phyloP scores from a whole-genome alignment of 2,797 vertebrate genomes.

The Phalloptychus januarius region DNA sequence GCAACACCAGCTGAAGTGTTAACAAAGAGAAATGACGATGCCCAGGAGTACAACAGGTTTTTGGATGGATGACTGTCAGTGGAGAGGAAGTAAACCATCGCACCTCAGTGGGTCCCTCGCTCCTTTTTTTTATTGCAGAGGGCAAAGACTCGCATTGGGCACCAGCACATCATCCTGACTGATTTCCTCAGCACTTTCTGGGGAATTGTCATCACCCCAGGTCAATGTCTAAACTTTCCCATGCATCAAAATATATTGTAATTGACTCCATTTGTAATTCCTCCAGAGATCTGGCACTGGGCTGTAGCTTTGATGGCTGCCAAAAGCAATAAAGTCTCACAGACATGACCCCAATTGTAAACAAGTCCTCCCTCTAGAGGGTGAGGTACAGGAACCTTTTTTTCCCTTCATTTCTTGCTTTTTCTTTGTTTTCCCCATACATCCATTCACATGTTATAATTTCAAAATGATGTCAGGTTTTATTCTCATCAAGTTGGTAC shows the following conservation, averaged over 20 bases:
- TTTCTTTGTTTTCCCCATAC: neutral
- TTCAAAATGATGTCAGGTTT: neutral
- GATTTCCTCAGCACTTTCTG: constrained; percentile 68
- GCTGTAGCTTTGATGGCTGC: constrained; percentile 72
- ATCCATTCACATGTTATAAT: neutral
- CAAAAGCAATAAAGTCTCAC: constrained; percentile 78
- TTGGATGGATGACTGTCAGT: constrained; percentile 48
- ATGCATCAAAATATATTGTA: constrained; percentile 81
- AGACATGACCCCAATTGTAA: constrained; percentile 77
- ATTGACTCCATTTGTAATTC: constrained; percentile 82
- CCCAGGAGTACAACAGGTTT: constrained; percentile 43
- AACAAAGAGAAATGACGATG: constrained; percentile 45
- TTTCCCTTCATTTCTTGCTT: neutral
- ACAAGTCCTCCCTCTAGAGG: constrained; percentile 54
- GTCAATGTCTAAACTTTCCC: constrained; percentile 81
- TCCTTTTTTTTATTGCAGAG: constrained; percentile 54
- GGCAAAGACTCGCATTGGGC: constrained; percentile 53
- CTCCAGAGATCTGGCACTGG: constrained; percentile 74
- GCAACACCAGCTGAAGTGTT: constrained; percentile 27
- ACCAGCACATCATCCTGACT: constrained; percentile 56
- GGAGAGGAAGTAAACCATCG: constrained; percentile 46
- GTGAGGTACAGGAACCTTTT: constrained; percentile 36
- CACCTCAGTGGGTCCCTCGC: constrained; percentile 42
- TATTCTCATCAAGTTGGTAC: neutral
- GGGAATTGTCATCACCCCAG: constrained; percentile 77